Evolutionary conservation across 2,113 vertebrate genomes (phyloP).

Genomic region (Mormyrus iriodes): DNA sequence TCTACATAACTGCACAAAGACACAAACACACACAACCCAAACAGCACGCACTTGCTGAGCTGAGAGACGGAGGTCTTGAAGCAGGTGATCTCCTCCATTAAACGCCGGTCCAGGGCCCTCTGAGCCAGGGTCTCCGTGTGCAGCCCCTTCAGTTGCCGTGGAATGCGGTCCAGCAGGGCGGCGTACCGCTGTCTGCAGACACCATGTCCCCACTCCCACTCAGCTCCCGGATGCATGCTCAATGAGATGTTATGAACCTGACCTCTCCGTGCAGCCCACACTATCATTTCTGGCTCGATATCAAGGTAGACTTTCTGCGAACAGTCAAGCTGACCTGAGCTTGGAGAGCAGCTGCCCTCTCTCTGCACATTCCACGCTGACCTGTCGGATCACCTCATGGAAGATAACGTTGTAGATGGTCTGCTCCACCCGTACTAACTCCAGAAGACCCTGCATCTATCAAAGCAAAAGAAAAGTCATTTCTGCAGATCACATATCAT

Average conservation of each 20-base stretch:
- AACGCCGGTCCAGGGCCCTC: constrained; percentile 63
- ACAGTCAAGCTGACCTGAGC: constrained; percentile 63
- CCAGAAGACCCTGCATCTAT: constrained; percentile 73
- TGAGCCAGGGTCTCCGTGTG: constrained; percentile 73
- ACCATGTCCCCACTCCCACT: neutral
- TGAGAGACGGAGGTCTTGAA: constrained; percentile 69
- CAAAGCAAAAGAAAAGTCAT: neutral
- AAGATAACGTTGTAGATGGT: constrained; percentile 81
- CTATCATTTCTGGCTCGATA: neutral
- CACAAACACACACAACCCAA: neutral
- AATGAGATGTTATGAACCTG: neutral
- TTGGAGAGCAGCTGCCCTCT: constrained; percentile 80
- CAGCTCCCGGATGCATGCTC: neutral
- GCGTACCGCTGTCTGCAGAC: constrained; percentile 69
- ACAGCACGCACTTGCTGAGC: constrained; percentile 59
- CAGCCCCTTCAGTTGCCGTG: constrained; percentile 66
- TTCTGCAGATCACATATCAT: neutral
- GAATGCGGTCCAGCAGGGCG: constrained; percentile 67
- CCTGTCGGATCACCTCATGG: constrained; percentile 82
- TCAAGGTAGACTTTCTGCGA: neutral
- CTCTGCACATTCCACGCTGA: constrained; percentile 76
- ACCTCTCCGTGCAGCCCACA: neutral
- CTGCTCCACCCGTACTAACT: constrained; percentile 73
- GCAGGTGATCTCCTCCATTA: constrained; percentile 67
- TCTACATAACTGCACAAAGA: neutral